Evolutionary conservation across 2,797 vertebrate genomes (phyloP), one percentile per base, ranked within the genome.

Genomic region (Pangasius sanitwongsei): DNA sequence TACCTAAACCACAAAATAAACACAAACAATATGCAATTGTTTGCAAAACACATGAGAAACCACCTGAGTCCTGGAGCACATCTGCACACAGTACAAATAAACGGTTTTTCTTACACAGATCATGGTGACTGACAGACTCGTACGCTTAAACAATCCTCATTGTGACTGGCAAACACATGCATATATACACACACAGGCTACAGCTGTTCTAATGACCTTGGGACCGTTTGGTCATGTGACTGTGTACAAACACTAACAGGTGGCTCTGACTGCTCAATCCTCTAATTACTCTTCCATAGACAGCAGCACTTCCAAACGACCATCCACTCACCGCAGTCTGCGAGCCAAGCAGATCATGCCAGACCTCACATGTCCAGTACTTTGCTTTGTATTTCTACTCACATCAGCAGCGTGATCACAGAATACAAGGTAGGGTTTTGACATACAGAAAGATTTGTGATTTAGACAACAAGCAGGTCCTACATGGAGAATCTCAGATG

Each of bases 121-220:
- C 82, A 88, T 86, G 18, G 34, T 61, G 9, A 61, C 31, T 80
- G 23, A 89, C 89, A 91, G 86, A 86, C 31, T 20, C 75, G n/a
- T 69, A 67, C 65, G 69, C n/a, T 87, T 78, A 86, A 86, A 91
- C 37, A 77, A 50, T 85, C 44, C 72, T 74, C 25, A 82, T 31
- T 31, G 23, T 65, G 77, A 80, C 34, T 8, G 37, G 55, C 86
- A 88, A 16, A 86, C 57, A 83, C 48, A 77, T n/a, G 13, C 74
- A 16, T n/a, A 23, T 20, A 23, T 3, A 44, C 37, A 86, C 85
- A 57, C 53, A 77, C 72, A 86, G 12, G 48, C 67, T 88, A 87
- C 90, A 89, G 84, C 86, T 89, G 89, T 87, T 89, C 67, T 74
- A 34, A 89, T 69, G 91, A 92, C 93, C 93, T 93, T 94, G 91